Conservation (phyloP, 2,888 invertebrate species). For the Uropetala carovei region DNA sequence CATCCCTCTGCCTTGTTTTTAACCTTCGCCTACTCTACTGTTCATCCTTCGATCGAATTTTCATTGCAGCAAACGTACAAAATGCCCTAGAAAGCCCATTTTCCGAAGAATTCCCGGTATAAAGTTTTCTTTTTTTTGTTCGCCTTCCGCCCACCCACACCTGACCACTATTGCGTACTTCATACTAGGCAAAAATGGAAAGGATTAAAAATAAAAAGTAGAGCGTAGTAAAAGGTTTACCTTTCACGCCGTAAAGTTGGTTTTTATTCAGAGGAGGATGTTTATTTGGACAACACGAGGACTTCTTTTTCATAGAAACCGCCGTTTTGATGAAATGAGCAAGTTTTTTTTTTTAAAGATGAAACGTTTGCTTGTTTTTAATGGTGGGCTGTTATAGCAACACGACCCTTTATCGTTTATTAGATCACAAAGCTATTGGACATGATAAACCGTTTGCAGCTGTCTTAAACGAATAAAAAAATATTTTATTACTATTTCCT, state of each 20-base stretch:
- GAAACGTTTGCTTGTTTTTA: background rate
- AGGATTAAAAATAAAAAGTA: too few relatives aligned
- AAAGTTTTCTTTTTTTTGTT: too few relatives aligned
- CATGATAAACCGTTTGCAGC: background rate
- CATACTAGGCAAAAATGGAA: too few relatives aligned
- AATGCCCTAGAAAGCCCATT: too few relatives aligned
- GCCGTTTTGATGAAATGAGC: background rate
- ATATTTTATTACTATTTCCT: background rate
- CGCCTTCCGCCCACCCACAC: too few relatives aligned
- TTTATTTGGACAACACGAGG: background rate
- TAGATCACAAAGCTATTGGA: background rate
- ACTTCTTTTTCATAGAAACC: background rate
- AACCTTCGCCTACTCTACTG: too few relatives aligned
- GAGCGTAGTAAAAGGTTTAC: background rate
- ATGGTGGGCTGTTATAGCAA: background rate
- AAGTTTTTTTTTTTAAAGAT: background rate
- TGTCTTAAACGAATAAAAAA: background rate
- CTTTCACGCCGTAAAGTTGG: background rate
- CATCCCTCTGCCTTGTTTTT: background rate
- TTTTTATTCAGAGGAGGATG: background rate
- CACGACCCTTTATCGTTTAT: background rate
- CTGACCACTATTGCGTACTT: too few relatives aligned
- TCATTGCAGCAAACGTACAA: too few relatives aligned
- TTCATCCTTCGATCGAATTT: too few relatives aligned
- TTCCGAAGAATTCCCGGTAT: too few relatives aligned